A percentile compares a stretch with the other conserved stretches of the same genome.
Conservation (phyloP, 2,888 invertebrate species). For the Ochlodes sylvanus region DNA sequence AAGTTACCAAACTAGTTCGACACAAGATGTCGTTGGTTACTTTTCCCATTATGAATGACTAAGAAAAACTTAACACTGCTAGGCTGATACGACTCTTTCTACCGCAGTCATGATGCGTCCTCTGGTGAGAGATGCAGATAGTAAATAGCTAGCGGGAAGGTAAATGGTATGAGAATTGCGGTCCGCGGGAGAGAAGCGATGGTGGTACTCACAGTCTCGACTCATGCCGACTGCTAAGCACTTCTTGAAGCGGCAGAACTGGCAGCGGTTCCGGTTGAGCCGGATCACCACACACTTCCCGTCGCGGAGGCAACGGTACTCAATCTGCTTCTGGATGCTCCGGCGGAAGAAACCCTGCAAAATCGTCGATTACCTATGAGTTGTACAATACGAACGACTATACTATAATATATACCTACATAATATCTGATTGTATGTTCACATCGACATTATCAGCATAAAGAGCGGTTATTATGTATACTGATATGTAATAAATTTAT, state of each 20-base stretch:
- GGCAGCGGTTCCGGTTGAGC: conserved; percentile 97
- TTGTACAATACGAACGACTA: too few relatives aligned
- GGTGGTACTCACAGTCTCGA: conserved; percentile 93
- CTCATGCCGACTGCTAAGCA: conserved; percentile 98
- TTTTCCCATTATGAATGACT: too few relatives aligned
- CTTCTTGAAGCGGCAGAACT: conserved; percentile 98
- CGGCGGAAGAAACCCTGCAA: conserved; percentile 96
- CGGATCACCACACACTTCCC: conserved; percentile 97
- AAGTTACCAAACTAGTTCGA: too few relatives aligned
- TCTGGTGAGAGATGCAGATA: not conserved
- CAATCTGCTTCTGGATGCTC: conserved; percentile 98
- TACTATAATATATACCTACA: too few relatives aligned
- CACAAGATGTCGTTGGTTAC: too few relatives aligned
- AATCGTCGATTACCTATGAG: not conserved
- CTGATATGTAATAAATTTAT: too few relatives aligned
- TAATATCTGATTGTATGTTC: too few relatives aligned
- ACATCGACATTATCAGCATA: too few relatives aligned
- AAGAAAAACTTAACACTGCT: too few relatives aligned
- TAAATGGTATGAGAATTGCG: not conserved
- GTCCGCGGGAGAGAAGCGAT: not conserved
- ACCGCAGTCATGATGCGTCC: not conserved
- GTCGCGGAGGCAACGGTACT: conserved; percentile 96
- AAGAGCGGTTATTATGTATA: too few relatives aligned
- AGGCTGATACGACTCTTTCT: too few relatives aligned
- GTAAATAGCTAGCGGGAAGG: not conserved